Conservation (phyloP, 2,888 invertebrate genomes). For the Barypeithes pellucidus region DNA sequence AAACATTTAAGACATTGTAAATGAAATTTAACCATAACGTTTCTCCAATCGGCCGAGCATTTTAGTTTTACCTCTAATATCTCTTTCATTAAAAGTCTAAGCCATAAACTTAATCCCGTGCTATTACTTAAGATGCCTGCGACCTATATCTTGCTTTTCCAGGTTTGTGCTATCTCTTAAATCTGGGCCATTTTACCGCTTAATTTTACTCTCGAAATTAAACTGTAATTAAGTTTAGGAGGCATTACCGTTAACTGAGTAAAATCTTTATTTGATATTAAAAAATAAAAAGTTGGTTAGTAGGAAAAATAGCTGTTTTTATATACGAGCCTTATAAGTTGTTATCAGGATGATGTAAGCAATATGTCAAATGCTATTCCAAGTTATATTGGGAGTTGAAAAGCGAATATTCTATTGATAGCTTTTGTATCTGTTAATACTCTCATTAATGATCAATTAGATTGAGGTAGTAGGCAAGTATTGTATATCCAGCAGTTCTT, state of each 20-base stretch:
- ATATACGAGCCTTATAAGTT: no score
- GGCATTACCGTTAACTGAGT: conserved; percentile 10
- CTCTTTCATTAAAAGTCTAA: conserved; percentile 19
- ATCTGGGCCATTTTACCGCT: conserved; percentile 35
- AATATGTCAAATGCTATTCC: no score
- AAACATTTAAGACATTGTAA: no score
- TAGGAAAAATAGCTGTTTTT: no score
- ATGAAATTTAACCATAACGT: no score
- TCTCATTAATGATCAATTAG: no score
- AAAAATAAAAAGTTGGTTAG: background rate
- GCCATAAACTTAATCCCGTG: conserved; percentile 35
- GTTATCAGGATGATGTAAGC: no score
- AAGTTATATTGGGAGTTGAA: no score
- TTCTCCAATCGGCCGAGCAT: conserved; percentile 9
- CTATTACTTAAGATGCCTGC: conserved; percentile 36
- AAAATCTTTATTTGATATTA: conserved; percentile 2
- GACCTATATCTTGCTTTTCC: conserved; percentile 44
- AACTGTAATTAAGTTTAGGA: conserved; percentile 35
- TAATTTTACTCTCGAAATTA: conserved; percentile 42
- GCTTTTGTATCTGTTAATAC: no score
- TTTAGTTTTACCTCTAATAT: conserved; percentile 14
- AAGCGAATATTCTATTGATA: no score
- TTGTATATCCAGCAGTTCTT: no score
- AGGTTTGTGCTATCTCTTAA: conserved; percentile 36
- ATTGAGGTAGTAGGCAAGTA: no score